Conservation (phyloP, 2,113 vertebrate species). For the Cyprinodon brontotheroides region DNA sequence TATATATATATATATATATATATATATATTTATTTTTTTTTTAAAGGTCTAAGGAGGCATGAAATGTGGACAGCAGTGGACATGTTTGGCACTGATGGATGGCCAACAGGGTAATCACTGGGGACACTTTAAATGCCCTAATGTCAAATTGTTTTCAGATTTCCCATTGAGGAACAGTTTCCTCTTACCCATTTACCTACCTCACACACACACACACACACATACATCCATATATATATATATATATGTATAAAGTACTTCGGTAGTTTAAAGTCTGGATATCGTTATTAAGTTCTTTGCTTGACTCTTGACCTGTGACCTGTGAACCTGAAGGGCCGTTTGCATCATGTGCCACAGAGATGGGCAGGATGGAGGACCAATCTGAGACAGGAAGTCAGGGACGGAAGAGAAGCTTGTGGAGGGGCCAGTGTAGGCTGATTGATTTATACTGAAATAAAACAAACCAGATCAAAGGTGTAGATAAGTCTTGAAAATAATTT, state of each 20-base stretch:
- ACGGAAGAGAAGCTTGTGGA: conserved; percentile 57
- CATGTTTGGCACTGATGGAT: conserved; percentile 61
- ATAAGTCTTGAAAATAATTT: conserved; percentile 50
- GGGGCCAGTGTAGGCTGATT: conserved; percentile 63
- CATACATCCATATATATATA: conserved; percentile 11
- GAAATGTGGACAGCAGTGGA: conserved; percentile 54
- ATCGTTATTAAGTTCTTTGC: conserved; percentile 74
- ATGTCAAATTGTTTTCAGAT: conserved; percentile 83
- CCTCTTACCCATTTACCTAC: conserved; percentile 78
- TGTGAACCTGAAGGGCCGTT: conserved; percentile 70
- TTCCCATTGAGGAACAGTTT: conserved; percentile 76
- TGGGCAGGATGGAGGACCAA: conserved; percentile 69
- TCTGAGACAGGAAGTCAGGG: conserved; percentile 59
- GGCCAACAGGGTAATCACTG: conserved; percentile 75
- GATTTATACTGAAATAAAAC: conserved; percentile 72
- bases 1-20: too few relatives aligned
- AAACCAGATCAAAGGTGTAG: conserved; percentile 72
- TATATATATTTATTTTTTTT: too few relatives aligned
- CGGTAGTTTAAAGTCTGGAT: conserved; percentile 74
- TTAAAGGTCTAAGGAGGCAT: not conserved
- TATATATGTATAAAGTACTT: not conserved
- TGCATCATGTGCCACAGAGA: conserved; percentile 67
- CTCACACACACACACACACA: conserved; percentile 55
- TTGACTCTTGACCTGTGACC: conserved; percentile 75
- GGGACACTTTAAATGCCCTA: conserved; percentile 75